These are phyloP conservation scores for Oreochromis tanganicae DNA, from an alignment of 2,113 vertebrate genomes.

Conservation along the genomic window DNA sequence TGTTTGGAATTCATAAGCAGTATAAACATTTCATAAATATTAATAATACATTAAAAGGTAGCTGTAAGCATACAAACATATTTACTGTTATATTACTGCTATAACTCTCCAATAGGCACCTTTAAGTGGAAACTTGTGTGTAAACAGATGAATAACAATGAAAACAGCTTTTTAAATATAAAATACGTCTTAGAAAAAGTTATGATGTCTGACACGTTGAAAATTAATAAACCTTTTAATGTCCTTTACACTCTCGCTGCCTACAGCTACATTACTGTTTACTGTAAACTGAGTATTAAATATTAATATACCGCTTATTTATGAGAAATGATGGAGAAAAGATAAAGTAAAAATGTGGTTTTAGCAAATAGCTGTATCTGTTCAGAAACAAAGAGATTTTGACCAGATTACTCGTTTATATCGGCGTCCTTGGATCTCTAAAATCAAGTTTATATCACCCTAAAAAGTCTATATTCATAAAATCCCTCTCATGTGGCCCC, in stretches of 20 bases:
- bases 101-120: neutral
- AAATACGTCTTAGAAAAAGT: neutral
- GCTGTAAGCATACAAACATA: neutral
- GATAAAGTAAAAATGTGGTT: neutral
- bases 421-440: neutral
- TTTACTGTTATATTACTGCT: neutral
- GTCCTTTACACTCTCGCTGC: neutral
- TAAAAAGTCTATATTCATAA: neutral
- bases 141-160: neutral
- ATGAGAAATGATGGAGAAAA: neutral
- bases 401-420: neutral
- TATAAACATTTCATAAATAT: neutral
- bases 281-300: neutral
- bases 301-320: neutral
- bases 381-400: neutral
- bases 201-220: neutral
- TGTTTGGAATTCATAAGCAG: neutral
- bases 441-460: neutral
- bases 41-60: neutral
- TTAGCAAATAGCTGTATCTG: neutral
- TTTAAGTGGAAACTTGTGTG: neutral
- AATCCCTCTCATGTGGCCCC: slow-evolving; percentile 27
- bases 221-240: neutral
- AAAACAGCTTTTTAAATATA: neutral
- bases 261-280: neutral